Conservation (phyloP, 2,888 invertebrate species). For the Meloe dianella region DNA sequence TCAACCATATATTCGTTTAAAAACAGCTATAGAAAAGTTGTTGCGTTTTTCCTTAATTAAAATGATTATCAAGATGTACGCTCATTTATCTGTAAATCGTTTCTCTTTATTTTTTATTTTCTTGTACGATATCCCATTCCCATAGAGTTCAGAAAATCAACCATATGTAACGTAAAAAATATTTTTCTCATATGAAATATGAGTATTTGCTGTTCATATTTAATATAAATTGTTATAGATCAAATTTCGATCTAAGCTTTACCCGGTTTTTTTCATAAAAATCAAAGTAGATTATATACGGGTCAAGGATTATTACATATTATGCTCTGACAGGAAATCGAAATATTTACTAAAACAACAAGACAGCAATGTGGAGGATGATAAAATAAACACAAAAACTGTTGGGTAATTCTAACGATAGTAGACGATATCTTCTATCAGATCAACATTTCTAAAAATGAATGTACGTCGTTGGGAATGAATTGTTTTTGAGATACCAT, state of each 20-base stretch:
- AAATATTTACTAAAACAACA: not conserved
- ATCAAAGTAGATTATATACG: not conserved
- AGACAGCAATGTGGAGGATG: not conserved
- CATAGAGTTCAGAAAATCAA: not conserved
- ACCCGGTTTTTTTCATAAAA: not conserved
- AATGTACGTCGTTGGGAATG: no score
- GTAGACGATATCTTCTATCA: no score
- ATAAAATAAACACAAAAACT: not conserved
- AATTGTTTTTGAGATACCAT: no score
- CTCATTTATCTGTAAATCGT: not conserved
- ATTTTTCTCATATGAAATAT: conserved; percentile 1
- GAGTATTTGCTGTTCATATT: conserved; percentile 10
- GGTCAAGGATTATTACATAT: not conserved
- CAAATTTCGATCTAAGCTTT: not conserved
- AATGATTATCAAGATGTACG: not conserved
- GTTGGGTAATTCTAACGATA: no score
- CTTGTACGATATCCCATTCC: not conserved
- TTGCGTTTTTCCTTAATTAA: not conserved
- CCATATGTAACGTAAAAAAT: not conserved
- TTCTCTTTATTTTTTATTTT: not conserved
- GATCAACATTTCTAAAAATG: no score
- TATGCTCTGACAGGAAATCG: not conserved
- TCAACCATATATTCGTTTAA: no score
- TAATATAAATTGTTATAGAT: not conserved
- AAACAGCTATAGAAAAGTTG: not conserved